Percentiles rank a stretch among this genome's conserved stretches.
These are phyloP conservation scores for Anthonomus grandis DNA, from an alignment of 1,140 invertebrate genomes.

Conservation along the genomic window DNA sequence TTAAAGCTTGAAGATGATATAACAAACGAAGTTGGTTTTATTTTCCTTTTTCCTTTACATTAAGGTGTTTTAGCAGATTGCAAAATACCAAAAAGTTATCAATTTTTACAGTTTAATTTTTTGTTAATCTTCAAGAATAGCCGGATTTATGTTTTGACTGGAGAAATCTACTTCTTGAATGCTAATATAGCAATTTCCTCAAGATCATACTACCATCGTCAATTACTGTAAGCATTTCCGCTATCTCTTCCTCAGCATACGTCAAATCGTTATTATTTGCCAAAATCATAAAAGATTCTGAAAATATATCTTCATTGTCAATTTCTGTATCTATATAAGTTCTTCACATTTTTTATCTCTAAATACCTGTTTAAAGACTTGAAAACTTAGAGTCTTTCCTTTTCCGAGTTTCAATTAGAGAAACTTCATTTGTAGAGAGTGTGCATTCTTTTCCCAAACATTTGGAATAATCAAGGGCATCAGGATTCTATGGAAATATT, in stretches of 20 bases:
- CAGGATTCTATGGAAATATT: too few relatives aligned
- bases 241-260: not conserved
- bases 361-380: not conserved
- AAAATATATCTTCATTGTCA: not conserved
- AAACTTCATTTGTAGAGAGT: not conserved
- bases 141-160: not conserved
- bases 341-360: not conserved
- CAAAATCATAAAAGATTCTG: not conserved
- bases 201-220: not conserved
- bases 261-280: not conserved
- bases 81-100: not conserved
- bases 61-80: not conserved
- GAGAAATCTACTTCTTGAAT: not conserved
- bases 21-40: not conserved
- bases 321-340: not conserved
- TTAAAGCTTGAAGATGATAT: not conserved
- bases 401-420: not conserved
- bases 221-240: not conserved
- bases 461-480: not conserved
- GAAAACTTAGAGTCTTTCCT: not conserved
- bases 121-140: too few relatives aligned
- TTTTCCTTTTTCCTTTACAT: not conserved
- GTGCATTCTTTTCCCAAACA: not conserved
- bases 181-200: not conserved
- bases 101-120: not conserved